A percentile compares a stretch with the other conserved stretches of the same genome.
phyloP scores from a whole-genome alignment of 2,113 vertebrate genomes.

The Pachyramphus minor region DNA sequence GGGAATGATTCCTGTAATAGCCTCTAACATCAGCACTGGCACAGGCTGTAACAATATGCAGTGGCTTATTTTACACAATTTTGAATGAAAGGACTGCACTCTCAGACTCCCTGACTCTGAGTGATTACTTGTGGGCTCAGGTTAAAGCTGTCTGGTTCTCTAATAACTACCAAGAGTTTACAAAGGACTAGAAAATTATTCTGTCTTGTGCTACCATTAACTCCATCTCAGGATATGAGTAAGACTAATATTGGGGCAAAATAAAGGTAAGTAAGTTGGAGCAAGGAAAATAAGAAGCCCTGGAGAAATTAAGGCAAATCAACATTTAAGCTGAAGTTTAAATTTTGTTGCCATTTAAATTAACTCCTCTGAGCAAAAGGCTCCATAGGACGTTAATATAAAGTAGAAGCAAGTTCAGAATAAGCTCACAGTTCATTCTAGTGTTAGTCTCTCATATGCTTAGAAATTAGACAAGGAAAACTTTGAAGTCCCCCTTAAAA shows the following conservation, averaged over 20 bases:
- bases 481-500: not conserved
- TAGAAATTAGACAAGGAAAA: not conserved
- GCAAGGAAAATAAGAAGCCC: not conserved
- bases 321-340: not conserved
- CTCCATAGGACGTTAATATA: not conserved
- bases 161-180: not conserved
- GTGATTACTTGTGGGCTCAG: not conserved
- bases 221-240: not conserved
- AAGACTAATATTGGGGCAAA: not conserved
- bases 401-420: not conserved
- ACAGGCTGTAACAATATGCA: not conserved
- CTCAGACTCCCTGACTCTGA: not conserved
- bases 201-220: not conserved
- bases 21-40: not conserved
- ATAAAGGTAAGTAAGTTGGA: not conserved
- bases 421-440: not conserved
- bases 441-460: not conserved
- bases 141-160: not conserved
- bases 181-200: not conserved
- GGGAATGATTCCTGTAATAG: not conserved
- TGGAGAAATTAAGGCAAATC: not conserved
- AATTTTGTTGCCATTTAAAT: not conserved
- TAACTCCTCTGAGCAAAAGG: not conserved
- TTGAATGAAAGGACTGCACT: not conserved
- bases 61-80: constrained; percentile 6